A percentile compares a stretch with the other conserved stretches of the same genome.
These are phyloP conservation scores for Borostomias antarcticus DNA, from an alignment of 2,797 vertebrate genomes.

Conservation along the genomic window DNA sequence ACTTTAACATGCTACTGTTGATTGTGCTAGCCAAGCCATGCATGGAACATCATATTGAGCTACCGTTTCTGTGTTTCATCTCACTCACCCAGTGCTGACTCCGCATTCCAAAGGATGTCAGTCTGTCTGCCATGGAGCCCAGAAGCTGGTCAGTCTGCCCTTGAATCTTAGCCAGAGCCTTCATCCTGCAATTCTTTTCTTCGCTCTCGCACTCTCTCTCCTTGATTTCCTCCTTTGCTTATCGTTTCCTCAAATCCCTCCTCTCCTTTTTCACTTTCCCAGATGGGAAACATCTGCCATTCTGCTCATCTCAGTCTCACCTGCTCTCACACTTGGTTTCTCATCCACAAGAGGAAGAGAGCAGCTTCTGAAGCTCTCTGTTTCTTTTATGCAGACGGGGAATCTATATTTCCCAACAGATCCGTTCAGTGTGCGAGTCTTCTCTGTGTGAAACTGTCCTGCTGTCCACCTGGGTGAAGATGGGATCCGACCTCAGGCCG, in stretches of 20 bases:
- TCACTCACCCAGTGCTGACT: constrained; percentile 70
- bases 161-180: constrained; percentile 65
- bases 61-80: not conserved
- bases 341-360: not conserved
- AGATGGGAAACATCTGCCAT: not conserved
- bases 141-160: constrained; percentile 73
- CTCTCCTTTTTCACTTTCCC: not conserved
- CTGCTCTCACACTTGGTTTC: not conserved
- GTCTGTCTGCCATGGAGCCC: constrained; percentile 73
- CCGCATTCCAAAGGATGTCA: constrained; percentile 70
- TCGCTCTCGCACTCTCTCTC: not conserved
- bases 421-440: not conserved
- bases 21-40: no score
- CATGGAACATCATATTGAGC: not conserved
- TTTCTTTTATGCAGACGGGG: no score
- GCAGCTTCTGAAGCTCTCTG: no score
- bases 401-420: no score
- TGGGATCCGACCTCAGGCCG: constrained; percentile 41
- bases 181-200: constrained; percentile 62
- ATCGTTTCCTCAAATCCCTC: not conserved
- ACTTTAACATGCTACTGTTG: not conserved
- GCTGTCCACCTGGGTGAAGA: not conserved
- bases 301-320: constrained; percentile 8
- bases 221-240: constrained; percentile 22
- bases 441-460: not conserved